Evolutionary conservation across 2,113 vertebrate genomes (phyloP).

Genomic region (Chascanopsetta lugubris): DNA sequence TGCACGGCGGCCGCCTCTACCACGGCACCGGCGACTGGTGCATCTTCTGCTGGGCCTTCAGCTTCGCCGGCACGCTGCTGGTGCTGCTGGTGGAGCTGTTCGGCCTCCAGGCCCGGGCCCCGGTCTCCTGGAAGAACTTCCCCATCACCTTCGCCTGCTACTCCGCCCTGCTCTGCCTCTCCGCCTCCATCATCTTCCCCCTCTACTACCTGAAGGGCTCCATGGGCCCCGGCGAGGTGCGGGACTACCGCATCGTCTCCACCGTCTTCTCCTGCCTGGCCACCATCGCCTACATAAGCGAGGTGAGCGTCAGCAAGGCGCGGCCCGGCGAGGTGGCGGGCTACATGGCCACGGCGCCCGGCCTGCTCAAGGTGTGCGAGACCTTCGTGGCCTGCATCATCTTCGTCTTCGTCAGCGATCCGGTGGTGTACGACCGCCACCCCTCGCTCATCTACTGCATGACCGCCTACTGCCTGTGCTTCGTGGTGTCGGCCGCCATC

Average conservation of each 20-base stretch:
- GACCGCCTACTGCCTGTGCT: conserved; percentile 90
- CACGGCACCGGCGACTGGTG: conserved; percentile 82
- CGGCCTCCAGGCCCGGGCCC: conserved; percentile 81
- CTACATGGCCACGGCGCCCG: conserved; percentile 91
- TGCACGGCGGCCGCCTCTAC: conserved; percentile 55
- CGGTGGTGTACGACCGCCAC: conserved; percentile 62
- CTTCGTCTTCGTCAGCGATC: conserved; percentile 85
- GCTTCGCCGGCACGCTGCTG: conserved; percentile 85
- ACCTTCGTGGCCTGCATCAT: conserved; percentile 90
- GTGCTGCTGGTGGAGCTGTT: conserved; percentile 86
- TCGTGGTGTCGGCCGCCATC: conserved; percentile 85
- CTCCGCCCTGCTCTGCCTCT: conserved; percentile 88
- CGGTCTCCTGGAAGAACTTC: conserved; percentile 91
- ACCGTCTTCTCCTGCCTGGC: conserved; percentile 88
- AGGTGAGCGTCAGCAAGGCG: conserved; percentile 88
- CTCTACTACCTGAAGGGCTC: conserved; percentile 79
- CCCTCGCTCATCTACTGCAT: conserved; percentile 85
- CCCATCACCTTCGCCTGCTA: conserved; percentile 91
- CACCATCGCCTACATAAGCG: conserved; percentile 82
- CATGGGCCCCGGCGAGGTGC: fast-evolving
- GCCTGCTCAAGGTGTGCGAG: conserved; percentile 90
- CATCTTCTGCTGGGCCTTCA: conserved; percentile 91
- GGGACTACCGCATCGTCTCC: conserved; percentile 80
- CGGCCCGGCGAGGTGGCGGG: conserved; percentile 86
- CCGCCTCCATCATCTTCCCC: conserved; percentile 89